These are phyloP conservation scores for Ganaspis brasiliensis DNA, from an alignment of 2,888 invertebrate genomes.

Conservation along the genomic window DNA sequence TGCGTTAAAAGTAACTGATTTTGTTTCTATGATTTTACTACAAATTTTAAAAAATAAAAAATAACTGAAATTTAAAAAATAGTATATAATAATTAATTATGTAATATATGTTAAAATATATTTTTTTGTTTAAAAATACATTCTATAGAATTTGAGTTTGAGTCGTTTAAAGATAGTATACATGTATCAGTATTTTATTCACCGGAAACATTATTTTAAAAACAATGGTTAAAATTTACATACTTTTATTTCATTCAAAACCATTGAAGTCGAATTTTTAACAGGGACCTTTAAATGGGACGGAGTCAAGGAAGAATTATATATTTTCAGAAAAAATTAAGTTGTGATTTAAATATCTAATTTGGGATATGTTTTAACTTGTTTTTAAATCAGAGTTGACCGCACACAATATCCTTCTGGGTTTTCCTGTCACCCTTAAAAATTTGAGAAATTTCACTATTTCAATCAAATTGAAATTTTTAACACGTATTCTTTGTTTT, in stretches of 20 bases:
- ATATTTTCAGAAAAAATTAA: not conserved
- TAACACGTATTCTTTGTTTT: no score
- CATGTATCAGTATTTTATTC: not conserved
- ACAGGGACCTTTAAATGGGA: not conserved
- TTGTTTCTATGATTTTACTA: no score
- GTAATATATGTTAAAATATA: no score
- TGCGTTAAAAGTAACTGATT: no score
- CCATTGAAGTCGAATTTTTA: not conserved
- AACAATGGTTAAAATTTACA: slow-evolving; percentile 17
- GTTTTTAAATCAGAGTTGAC: slow-evolving; percentile 7
- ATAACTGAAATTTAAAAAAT: no score
- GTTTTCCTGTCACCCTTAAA: no score
- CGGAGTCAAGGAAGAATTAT: not conserved
- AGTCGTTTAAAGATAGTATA: not conserved
- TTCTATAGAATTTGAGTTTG: not conserved
- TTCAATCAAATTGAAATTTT: no score
- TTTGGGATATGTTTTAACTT: not conserved
- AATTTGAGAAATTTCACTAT: no score
- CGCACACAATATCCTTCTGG: no score
- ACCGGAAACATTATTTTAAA: slow-evolving; percentile 8
- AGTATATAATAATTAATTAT: no score
- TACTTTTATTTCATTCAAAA: not conserved
- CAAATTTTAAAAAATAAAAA: no score
- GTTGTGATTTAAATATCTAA: slow-evolving; percentile 10
- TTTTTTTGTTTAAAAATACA: not conserved